Base-by-base conservation (phyloP, 2,113 vertebrate species). In the Campylomormyrus tamandua region DNA sequence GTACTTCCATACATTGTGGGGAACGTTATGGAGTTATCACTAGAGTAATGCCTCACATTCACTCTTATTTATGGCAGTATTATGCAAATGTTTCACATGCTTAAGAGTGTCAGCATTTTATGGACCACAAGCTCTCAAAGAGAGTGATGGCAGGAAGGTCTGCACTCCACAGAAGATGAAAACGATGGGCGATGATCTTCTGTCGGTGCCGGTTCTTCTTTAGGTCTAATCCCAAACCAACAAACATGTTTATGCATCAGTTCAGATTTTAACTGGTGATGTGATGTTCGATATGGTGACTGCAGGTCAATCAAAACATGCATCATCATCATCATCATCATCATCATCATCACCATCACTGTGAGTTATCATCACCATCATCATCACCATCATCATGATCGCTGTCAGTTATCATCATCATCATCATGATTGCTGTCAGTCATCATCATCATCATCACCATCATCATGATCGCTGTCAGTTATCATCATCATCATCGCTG, bases 71-170 rank as follows among this genome's bases (percentile, higher is more conserved):
- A 58, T 87, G 19, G 27, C 31, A 39, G 50, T 21, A 39, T 87
- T 56, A 58, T 53, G 86, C 86, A 58, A 58, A 87, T 35, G 86
- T 87, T 87, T 87, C 86, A 42, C 45, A 24, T 84, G 83, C 83
- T 84, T 42, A 84, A 84, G 42, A 46, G 21, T 24, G 15, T 46
- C 83, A 21, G 21, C 45, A 84, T 84, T 48, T 84, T 48, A 46
- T 39, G 21, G 39, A 46, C 42, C 42, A 83, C 39, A 21, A 50
- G 24, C 85, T 31, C 27, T 87, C 21, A 87, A 53, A 52, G 62
- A 66, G 62, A 53, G 17, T 48, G 83, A 24, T n/a, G 39, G 83
- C 77, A 83, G 39, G 35, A 80, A 80, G 74, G 77, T 39, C 42
- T 45, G 39, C 35, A 42, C 2, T 80, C 85, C n/a, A 87, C 48